These are phyloP conservation scores for Strix uralensis DNA, from an alignment of 2,113 vertebrate species.

Conservation along the genomic window DNA sequence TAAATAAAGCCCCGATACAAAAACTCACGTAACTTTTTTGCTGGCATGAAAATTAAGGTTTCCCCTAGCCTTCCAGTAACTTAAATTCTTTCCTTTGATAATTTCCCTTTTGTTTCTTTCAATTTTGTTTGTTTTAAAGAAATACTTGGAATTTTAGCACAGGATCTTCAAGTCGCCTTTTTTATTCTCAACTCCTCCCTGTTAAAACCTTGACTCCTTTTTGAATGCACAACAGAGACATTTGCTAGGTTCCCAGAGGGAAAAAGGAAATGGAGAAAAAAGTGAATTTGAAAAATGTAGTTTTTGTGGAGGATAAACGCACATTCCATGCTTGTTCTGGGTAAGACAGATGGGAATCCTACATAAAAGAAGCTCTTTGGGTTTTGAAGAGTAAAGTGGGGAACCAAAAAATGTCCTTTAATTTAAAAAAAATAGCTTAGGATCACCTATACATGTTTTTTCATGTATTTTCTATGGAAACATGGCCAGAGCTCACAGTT, in stretches of 20 bases:
- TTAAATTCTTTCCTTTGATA: conserved; percentile 12
- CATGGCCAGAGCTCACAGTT: conserved; percentile 68
- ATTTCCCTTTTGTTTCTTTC: conserved; percentile 24
- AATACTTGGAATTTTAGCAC: conserved; percentile 39
- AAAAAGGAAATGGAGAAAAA: not conserved
- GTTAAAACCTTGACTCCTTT: conserved; percentile 53
- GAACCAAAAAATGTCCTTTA: conserved; percentile 19
- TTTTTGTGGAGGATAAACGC: conserved; percentile 35
- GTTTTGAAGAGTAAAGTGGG: conserved; percentile 35
- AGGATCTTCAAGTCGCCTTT: not conserved
- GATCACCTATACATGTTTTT: conserved; percentile 65
- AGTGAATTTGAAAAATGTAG: conserved; percentile 50
- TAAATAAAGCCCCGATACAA: conserved; percentile 12
- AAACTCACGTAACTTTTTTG: not conserved
- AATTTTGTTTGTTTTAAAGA: conserved; percentile 38
- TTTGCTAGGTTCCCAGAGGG: conserved; percentile 38
- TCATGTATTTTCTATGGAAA: conserved; percentile 72
- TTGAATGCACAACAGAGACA: conserved; percentile 14
- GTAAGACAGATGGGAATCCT: conserved; percentile 39
- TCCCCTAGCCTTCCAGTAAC: not conserved
- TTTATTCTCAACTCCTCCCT: not conserved
- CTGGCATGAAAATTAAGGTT: not conserved
- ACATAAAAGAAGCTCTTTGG: conserved; percentile 44
- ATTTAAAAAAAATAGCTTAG: not conserved
- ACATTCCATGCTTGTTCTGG: conserved; percentile 43